Conservation (phyloP, 2,113 vertebrate species). For the Eurystomus gularis region DNA sequence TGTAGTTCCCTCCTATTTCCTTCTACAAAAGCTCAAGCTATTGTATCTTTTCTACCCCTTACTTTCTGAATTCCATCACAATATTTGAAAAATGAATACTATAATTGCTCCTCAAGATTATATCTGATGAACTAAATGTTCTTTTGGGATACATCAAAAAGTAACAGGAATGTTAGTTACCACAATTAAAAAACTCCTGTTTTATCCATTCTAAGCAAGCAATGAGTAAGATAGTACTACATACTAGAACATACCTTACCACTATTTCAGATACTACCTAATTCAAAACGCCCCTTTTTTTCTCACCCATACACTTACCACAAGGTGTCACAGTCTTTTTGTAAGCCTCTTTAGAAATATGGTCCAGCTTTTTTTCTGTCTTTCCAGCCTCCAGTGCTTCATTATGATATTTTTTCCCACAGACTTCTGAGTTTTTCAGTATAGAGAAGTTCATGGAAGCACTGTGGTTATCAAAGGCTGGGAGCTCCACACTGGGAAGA, state of each 20-base stretch:
- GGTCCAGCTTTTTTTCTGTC: neutral
- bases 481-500: neutral
- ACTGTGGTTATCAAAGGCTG: neutral
- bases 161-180: neutral
- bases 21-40: neutral
- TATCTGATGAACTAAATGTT: neutral
- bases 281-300: neutral
- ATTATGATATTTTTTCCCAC: neutral
- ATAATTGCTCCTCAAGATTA: neutral
- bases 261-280: neutral
- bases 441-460: neutral
- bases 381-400: neutral
- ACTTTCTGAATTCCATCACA: neutral
- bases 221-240: neutral
- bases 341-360: neutral
- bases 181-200: neutral
- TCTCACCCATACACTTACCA: slow-evolving; percentile 53
- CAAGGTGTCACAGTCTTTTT: neutral
- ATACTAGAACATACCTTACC: neutral
- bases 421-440: neutral
- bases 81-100: neutral
- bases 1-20: neutral
- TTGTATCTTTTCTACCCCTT: neutral
- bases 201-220: neutral
- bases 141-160: neutral